These are phyloP conservation scores for Ruditapes philippinarum DNA, from an alignment of 1,140 invertebrate genomes.

Conservation along the genomic window DNA sequence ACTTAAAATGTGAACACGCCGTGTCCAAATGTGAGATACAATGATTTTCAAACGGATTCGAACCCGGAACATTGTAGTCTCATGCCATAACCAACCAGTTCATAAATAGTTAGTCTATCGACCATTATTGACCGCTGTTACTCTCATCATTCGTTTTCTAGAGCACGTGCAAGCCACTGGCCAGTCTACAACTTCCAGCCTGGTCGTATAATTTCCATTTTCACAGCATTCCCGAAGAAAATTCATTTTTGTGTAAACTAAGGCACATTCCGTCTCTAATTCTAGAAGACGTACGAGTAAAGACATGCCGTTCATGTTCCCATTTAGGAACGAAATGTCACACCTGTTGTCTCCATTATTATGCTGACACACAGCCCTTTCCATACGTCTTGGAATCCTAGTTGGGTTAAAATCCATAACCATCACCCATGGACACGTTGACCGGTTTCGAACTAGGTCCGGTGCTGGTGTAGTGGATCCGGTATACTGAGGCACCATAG, in stretches of 20 bases:
- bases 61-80: too few relatives aligned
- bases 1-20: too few relatives aligned
- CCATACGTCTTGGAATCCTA: background rate
- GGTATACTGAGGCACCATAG: background rate
- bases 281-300: background rate
- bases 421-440: slow-evolving; percentile 20
- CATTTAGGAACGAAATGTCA: background rate
- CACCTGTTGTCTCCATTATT: slow-evolving; percentile 9
- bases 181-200: background rate
- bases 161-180: slow-evolving; percentile 35
- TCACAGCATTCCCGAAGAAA: background rate
- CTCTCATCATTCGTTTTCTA: background rate
- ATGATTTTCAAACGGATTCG: too few relatives aligned
- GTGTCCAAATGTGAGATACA: too few relatives aligned
- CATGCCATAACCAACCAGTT: too few relatives aligned
- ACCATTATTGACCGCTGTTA: background rate
- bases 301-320: background rate
- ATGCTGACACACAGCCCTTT: slow-evolving; percentile 6
- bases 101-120: too few relatives aligned
- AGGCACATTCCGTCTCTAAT: slow-evolving; percentile 15
- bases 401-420: background rate
- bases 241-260: background rate
- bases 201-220: background rate
- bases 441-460: background rate
- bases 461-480: background rate